Percentiles rank a stretch among this genome's conserved stretches.
Conservation (phyloP, 2,113 vertebrate species). For the Atrichornis clamosus region DNA sequence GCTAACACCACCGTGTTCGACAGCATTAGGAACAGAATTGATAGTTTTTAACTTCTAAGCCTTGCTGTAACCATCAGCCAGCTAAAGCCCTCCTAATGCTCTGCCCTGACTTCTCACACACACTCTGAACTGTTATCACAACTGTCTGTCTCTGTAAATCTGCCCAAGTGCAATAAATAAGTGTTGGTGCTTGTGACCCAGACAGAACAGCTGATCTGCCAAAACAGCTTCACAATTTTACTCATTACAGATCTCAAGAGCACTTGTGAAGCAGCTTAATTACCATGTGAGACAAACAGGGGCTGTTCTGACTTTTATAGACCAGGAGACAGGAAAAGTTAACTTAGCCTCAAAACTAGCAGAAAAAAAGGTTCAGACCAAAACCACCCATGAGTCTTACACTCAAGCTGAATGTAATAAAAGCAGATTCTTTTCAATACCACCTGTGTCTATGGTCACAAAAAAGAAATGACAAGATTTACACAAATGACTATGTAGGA, state of each 20-base stretch:
- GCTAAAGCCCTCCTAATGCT: background rate
- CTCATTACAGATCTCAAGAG: background rate
- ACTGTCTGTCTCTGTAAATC: background rate
- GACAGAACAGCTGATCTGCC: conserved; percentile 28
- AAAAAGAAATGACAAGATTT: conserved; percentile 29
- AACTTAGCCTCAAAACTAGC: background rate
- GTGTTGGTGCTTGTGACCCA: background rate
- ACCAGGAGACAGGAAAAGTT: background rate
- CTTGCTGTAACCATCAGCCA: background rate
- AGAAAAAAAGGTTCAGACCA: background rate
- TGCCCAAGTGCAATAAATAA: background rate
- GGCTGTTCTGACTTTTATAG: background rate
- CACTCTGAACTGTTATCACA: background rate
- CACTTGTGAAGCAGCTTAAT: conserved; percentile 22
- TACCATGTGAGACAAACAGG: background rate
- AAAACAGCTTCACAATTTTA: background rate
- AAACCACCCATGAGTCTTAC: background rate
- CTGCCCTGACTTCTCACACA: background rate
- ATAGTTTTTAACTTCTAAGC: background rate
- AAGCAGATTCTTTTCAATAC: background rate
- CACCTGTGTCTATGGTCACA: conserved; percentile 42
- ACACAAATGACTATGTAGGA: background rate
- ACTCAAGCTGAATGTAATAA: background rate
- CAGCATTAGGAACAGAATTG: background rate
- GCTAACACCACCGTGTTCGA: fast-evolving